Percentiles rank a stretch among this genome's conserved stretches.
phyloP scores from a whole-genome alignment of 2,113 vertebrate species.

The Atherinomorus stipes region DNA sequence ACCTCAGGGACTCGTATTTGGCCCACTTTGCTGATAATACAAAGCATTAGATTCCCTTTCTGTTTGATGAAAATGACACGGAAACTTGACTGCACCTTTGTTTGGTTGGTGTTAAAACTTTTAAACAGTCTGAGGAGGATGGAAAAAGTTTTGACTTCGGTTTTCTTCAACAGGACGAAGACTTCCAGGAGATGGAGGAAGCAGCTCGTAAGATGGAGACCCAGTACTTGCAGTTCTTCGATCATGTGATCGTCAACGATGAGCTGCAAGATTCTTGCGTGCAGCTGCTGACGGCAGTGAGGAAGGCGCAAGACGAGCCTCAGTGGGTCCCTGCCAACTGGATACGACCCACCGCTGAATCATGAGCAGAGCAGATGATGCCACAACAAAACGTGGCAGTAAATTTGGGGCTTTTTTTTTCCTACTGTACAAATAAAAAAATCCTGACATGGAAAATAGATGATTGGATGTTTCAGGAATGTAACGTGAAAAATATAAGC shows the following conservation, averaged over 20 bases:
- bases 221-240: slow-evolving; percentile 92
- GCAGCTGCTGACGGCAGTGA: slow-evolving; percentile 84
- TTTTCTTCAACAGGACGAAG: slow-evolving; percentile 87
- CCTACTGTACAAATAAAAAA: neutral
- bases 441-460: neutral
- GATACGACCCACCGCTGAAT: slow-evolving; percentile 84
- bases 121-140: neutral
- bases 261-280: slow-evolving; percentile 86
- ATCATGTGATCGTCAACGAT: slow-evolving; percentile 92
- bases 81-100: neutral
- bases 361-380: slow-evolving; percentile 48
- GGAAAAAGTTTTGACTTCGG: neutral
- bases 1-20: neutral
- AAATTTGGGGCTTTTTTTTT: neutral
- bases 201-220: slow-evolving; percentile 88
- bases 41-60: neutral
- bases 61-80: neutral
- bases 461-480: slow-evolving; percentile 18
- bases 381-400: slow-evolving; percentile 4
- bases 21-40: neutral
- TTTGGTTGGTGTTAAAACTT: no score
- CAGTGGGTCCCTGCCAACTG: slow-evolving; percentile 94
- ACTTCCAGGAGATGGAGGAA: slow-evolving; percentile 93
- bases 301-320: slow-evolving; percentile 89
- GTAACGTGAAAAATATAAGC: slow-evolving; percentile 9